phyloP scores from a whole-genome alignment of 2,797 vertebrate genomes.

The Hephaestus fuliginosus region DNA sequence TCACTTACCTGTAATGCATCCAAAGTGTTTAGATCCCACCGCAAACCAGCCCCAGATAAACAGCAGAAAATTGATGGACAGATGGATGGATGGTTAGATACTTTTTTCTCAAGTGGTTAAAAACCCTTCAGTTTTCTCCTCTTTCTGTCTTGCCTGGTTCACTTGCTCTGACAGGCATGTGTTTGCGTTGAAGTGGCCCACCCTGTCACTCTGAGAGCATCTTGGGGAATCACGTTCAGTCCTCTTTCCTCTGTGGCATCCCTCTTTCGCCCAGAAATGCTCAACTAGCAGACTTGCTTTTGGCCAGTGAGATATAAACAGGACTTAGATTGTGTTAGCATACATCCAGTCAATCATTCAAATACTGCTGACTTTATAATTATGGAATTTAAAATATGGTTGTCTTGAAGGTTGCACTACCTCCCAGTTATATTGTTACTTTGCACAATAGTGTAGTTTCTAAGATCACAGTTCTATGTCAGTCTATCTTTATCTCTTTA shows the following conservation, averaged over 20 bases:
- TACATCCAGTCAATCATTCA: background rate
- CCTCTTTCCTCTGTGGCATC: conserved; percentile 15
- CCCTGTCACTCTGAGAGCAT: conserved; percentile 60
- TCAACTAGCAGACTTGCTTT: conserved; percentile 53
- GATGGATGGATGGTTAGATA: background rate
- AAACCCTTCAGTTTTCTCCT: background rate
- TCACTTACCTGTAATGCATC: background rate
- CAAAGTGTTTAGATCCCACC: background rate
- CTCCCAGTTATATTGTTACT: conserved; percentile 12
- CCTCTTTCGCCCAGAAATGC: conserved; percentile 35
- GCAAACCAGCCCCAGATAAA: background rate
- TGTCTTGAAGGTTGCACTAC: background rate
- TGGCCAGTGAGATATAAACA: conserved; percentile 34
- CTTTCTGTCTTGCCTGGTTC: conserved; percentile 7
- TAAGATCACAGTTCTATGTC: background rate
- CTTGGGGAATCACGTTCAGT: conserved; percentile 40
- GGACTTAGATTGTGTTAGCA: conserved; percentile 16
- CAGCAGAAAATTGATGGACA: background rate
- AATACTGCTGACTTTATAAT: conserved; percentile 10
- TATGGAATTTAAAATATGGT: background rate
- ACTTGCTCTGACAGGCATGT: conserved; percentile 42
- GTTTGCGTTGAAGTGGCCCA: conserved; percentile 45
- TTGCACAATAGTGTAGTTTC: background rate
- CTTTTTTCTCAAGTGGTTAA: conserved; percentile 8
- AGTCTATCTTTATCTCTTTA: background rate